Base-by-base conservation (phyloP, 2,797 vertebrate species). In the Micrastur ruficollis region DNA sequence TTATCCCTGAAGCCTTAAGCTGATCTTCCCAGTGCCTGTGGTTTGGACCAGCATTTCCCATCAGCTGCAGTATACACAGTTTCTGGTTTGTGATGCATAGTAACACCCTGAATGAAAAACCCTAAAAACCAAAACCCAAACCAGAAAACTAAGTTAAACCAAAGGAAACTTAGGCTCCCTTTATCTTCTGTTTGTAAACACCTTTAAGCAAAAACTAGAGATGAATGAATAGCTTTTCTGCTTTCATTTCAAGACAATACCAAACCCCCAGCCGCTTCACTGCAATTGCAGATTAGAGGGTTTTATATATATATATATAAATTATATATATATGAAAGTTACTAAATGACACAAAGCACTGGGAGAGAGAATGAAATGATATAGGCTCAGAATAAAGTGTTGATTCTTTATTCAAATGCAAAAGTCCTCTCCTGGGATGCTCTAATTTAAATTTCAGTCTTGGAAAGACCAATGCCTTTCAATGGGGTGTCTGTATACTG, bases 141-240 rank as follows among this genome's bases (percentile, higher is more conserved):
- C 14, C 3, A 40, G 78, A 89, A 76, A 88, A 11, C 15, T 6
- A 25, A 89, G 36, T 86, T 87, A 82, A 91, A 94, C 16, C 11
- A 63, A 94, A 93, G 38, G 29, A 93, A 92, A 85, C 6, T 83
- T 71, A 49, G 36, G 11, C 19, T 83, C 15, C 26, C 21, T 81
- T 17, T 87, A 88, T 86, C 32, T 90, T 84, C 70, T 90, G 49
- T 82, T 96, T 92, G 79, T 86, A 96, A 92, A 95, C 63, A 95
- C 80, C 93, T 97, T 95, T 90, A 95, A 97, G 93, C 90, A 96
- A 97, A 82, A 80, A 83, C 44, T 71, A 31, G 70, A 97, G 47
- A 90, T 90, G 88, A 93, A 93, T 63, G 74, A 96, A 93, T 61
- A 89, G 36, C 32, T 96, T 89, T 95, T 80, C 52, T 66, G 59